A percentile compares a stretch with the other conserved stretches of the same genome.
Evolutionary conservation across 2,113 vertebrate species (phyloP).

Genomic region (Eurystomus gularis): DNA sequence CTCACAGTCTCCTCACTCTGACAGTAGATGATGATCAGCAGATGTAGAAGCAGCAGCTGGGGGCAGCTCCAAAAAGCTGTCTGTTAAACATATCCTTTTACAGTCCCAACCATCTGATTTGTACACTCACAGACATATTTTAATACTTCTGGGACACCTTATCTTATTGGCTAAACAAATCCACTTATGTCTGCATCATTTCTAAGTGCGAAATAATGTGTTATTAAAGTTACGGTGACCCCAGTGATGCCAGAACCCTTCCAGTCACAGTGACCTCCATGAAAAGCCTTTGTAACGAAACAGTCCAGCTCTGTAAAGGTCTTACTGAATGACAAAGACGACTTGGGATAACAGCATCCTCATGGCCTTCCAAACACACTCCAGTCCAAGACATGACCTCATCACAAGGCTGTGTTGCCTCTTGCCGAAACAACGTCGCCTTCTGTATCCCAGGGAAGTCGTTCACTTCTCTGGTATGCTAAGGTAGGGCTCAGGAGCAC

Average conservation of each 20-base stretch:
- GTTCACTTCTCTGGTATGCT: neutral
- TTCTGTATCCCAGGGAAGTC: neutral
- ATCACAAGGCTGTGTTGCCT: neutral
- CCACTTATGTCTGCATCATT: neutral
- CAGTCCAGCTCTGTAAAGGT: neutral
- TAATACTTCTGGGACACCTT: neutral
- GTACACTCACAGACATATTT: neutral
- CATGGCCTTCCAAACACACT: neutral
- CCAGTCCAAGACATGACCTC: slow-evolving; percentile 57
- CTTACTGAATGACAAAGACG: neutral
- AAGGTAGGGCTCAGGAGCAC: neutral
- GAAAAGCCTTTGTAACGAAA: neutral
- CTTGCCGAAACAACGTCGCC: neutral
- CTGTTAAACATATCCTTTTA: neutral
- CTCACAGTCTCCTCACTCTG: neutral
- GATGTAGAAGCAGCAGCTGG: slow-evolving; percentile 40
- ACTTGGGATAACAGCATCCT: neutral
- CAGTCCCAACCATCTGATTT: neutral
- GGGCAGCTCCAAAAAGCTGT: neutral
- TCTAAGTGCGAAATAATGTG: neutral
- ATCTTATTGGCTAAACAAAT: neutral
- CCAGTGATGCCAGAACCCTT: neutral
- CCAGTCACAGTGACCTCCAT: neutral
- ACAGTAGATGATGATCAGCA: slow-evolving; percentile 33
- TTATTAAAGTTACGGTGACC: neutral